Base-by-base conservation (phyloP, 1,140 invertebrate species). In the Cherax destructor region DNA sequence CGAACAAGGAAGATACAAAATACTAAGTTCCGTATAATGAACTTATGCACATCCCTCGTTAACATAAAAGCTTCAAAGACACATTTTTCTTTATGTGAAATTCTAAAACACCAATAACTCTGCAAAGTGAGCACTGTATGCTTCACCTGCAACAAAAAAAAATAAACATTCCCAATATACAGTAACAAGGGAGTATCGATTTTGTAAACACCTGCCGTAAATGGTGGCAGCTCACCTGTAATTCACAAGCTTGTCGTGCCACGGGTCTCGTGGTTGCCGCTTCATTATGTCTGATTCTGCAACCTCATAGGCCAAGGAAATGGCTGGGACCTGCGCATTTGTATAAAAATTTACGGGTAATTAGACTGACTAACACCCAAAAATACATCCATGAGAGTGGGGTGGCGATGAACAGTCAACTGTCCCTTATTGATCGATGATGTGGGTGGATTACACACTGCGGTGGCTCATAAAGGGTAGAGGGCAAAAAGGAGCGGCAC, bases 261-360 rank as follows among this genome's bases (percentile, higher is more conserved):
- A 96, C 94, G 98, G 98, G 96, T 99, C 97, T 95, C 98, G 96
- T 93, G 98, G 98, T 96, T 97, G 97, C 94, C 98, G 96, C 96
- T 99, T 98, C 98, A 99, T 99, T 95, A 99, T 99, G 96, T 99
- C 98, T 94, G 97, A 97, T 96, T 99, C 98, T 94, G 98, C 97
- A 95, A 97, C 97, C 96, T 99, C 98, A 96, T 99, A 99, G 95
- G 98, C 98, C 96, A 98, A 96, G 95, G 98, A 98, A 96, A 99
- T 98, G 96, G 98, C 98, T 95, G 98, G 98, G 96, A 98, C 97
- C 97, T 97, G 94, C 81, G 92, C 79, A 91, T 86, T 91, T 69
- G 85, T 91, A 83, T 86, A 91, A 86, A 91, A 88, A 91, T 77
- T 81, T 52, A 93, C 52, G 81, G 59, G 65, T 65, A 89, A 88